Evolutionary conservation across 2,797 vertebrate genomes (phyloP), one percentile per base, ranked within the genome.

Genomic region (Yasuhikotakia modesta): DNA sequence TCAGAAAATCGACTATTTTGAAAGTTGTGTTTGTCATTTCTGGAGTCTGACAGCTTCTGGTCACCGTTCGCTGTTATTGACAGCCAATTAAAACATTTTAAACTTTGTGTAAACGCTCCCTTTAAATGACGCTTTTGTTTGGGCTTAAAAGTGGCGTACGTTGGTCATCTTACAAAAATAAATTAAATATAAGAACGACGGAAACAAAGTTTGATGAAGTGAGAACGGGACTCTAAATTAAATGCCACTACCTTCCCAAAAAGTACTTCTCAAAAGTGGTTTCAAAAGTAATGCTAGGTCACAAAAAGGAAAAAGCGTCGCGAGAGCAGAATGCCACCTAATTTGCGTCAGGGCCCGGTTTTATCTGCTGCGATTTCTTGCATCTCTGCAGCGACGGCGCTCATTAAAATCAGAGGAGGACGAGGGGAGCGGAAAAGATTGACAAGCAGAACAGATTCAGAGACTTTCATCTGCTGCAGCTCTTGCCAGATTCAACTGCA

Each of bases 321-420:
- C 16, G 19, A n/a, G 24, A 79, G 53, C 58, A 27, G 35, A 55
- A 67, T 46, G 50, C 32, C 50, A 58, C 61, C 63, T 78, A 39
- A 70, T 78, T 70, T 78, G 67, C 45, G 76, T 30, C 8, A 45
- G 19, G 16, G 65, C 60, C 19, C 30, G 53, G 66, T 43, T 65
- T 55, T 27, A 66, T 67, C 66, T 58, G 19, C 58, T 19, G 14
- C 24, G 45, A 63, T 52, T 39, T 2, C 3, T 30, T 12, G 61
- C 50, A 8, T 66, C 61, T 66, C 53, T 5, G 35, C 52, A 66
- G 61, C 61, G 17, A 57, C 24, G 17, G 16, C 4, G 50, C 71
- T 79, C 76, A 78, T 78, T 78, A 78, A 78, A 78, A 78, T 46
- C 66, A 64, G 58, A 63, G 53, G 46, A 78, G 67, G 76, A 70